These are phyloP conservation scores for Corapipo altera DNA, from an alignment of 2,113 vertebrate genomes.

Conservation along the genomic window DNA sequence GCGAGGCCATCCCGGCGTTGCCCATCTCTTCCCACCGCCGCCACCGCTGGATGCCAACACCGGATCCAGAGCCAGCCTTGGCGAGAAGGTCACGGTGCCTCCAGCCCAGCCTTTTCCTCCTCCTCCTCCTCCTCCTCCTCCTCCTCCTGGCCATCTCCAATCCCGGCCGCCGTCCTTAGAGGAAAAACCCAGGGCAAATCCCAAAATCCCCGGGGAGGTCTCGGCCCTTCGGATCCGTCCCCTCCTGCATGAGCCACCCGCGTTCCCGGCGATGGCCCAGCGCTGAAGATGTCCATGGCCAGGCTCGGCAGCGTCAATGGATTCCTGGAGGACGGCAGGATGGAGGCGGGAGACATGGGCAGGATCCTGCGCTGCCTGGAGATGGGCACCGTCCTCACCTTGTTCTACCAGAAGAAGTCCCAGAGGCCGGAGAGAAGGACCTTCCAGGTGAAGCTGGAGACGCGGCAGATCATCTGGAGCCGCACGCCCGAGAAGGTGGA, in stretches of 20 bases:
- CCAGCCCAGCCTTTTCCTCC: neutral
- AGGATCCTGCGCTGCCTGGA: conserved; percentile 81
- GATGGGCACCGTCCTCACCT: conserved; percentile 81
- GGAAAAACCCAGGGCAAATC: neutral
- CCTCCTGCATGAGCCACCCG: conserved; percentile 42
- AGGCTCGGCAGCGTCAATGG: conserved; percentile 80
- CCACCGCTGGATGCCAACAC: neutral
- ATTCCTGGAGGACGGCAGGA: conserved; percentile 74
- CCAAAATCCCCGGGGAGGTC: neutral
- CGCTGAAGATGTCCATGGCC: conserved; percentile 81
- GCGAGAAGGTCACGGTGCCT: neutral
- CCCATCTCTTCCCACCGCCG: neutral
- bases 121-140: neutral
- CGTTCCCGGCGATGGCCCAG: conserved; percentile 41
- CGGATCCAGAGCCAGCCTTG: neutral
- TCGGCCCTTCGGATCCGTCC: neutral
- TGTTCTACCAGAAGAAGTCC: conserved; percentile 88
- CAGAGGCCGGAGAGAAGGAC: conserved; percentile 85
- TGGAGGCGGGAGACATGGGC: conserved; percentile 69
- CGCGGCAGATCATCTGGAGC: conserved; percentile 81
- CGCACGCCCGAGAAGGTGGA: conserved; percentile 82
- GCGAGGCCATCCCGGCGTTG: neutral
- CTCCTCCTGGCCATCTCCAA: neutral
- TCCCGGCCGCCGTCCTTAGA: neutral
- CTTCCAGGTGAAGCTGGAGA: conserved; percentile 81